Base-by-base conservation (phyloP, 2,888 invertebrate species). In the Tenthredo amoena region DNA sequence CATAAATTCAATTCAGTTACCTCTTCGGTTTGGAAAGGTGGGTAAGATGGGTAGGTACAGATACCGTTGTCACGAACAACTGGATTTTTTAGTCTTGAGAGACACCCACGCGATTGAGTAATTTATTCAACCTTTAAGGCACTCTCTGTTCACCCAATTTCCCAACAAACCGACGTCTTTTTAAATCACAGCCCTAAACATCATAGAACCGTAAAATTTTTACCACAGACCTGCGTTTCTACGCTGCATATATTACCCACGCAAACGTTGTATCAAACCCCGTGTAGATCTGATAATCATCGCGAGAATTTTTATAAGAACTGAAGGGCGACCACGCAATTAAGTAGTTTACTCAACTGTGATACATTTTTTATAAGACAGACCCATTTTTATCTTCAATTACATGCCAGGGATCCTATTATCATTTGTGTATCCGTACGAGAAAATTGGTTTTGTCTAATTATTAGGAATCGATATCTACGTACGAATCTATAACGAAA, bases 51-150 rank as follows among this genome's bases (percentile, higher is more conserved):
- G 62, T 18, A 55, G 34, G 50, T 50, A 55, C 31, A 81, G 81
- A 81, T 81, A 81, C 62, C 81, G 18, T 81, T 62, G 62, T 81
- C 81, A 81, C 81, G 81, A 81, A 81, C 81, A 81, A 81, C 62
- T 81, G 81, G 40, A 81, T 81, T 81, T 62, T 81, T 81, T 58
- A 18, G 58, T 34, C 55, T 62, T 21, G 31, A 62, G 55, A 81
- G 86, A 85, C 86, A 86, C 87, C 89, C 91, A 91, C 89, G 89
- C 90, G 89, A 91, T 88, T 89, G 88, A 89, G 88, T 89, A 89
- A 87, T 89, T 91, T 88, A 89, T 90, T 86, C 87, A 82, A 81
- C 81, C 62, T 62, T 81, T 40, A 62, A 62, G 81, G 62, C 81
- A 62, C 81, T 40, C 81, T 40, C 40, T 21, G 81, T 47, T 88